Percentiles rank a stretch among this genome's conserved stretches.
Conservation (phyloP, 2,888 invertebrate species). For the Brachyopa scutellaris region DNA sequence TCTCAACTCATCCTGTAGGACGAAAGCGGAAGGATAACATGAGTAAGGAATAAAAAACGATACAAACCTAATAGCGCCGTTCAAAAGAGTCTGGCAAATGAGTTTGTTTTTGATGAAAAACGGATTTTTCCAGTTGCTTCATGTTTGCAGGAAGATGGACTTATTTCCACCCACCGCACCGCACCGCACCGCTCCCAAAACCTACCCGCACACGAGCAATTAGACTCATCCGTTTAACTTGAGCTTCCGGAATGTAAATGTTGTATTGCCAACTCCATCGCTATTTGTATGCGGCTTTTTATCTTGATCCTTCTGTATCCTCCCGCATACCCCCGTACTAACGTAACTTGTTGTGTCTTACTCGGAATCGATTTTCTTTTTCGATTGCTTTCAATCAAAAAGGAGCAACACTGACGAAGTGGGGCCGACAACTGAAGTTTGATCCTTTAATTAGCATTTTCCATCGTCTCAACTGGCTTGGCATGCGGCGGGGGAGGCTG, state of each 20-base stretch:
- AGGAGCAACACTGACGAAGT: neutral
- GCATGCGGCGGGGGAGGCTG: neutral
- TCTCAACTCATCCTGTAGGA: neutral
- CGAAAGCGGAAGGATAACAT: neutral
- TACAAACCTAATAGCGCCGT: neutral
- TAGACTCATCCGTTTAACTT: constrained; percentile 24
- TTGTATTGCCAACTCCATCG: neutral
- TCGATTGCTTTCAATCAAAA: constrained; percentile 17
- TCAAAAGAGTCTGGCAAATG: constrained; percentile 7
- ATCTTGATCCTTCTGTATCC: neutral
- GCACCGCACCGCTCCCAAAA: too few relatives aligned
- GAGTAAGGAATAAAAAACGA: neutral
- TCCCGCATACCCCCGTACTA: too few relatives aligned
- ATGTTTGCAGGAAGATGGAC: neutral
- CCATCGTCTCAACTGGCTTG: neutral
- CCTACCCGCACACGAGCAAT: constrained; percentile 25
- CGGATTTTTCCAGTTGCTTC: neutral
- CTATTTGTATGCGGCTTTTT: neutral
- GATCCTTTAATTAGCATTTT: constrained; percentile 41
- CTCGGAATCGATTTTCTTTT: constrained; percentile 7
- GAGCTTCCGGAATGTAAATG: neutral
- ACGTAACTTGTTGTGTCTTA: neutral
- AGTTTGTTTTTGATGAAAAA: neutral
- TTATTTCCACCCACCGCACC: neutral
- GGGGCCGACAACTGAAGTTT: neutral